Conservation (phyloP, 2,797 vertebrate species). For the Odontamblyopus lacepedii region DNA sequence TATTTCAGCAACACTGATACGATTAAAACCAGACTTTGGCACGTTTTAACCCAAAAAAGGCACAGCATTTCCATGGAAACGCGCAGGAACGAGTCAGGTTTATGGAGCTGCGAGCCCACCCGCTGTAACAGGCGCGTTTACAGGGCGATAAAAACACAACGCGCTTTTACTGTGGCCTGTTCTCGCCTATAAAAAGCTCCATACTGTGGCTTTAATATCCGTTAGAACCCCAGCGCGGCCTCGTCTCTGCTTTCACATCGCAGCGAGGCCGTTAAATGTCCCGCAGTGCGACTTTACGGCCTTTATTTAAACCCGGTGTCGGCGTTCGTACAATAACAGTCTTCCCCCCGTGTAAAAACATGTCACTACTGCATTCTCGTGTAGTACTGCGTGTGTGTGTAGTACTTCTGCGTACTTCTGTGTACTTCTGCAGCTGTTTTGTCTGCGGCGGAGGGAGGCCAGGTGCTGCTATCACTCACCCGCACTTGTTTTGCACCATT, state of each 20-base stretch:
- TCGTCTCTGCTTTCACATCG: neutral
- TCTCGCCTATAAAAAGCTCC: too few species aligned
- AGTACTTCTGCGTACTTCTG: neutral
- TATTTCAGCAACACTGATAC: too few species aligned
- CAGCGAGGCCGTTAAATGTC: neutral
- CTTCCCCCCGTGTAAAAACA: neutral
- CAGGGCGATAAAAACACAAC: too few species aligned
- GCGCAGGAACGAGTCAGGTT: too few species aligned
- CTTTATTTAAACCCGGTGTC: neutral
- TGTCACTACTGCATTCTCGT: neutral
- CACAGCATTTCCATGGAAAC: too few species aligned
- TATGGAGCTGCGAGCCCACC: too few species aligned
- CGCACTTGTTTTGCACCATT: neutral
- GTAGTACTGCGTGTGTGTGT: neutral
- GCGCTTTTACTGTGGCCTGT: too few species aligned
- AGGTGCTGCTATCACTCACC: neutral
- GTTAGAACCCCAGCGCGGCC: neutral
- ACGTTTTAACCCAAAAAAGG: too few species aligned
- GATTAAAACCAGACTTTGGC: too few species aligned
- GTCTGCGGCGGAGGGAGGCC: neutral
- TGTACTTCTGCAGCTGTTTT: neutral
- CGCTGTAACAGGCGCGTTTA: too few species aligned
- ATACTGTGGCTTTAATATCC: too few species aligned
- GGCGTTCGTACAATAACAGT: neutral
- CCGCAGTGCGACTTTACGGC: constrained; percentile 1